phyloP scores from a whole-genome alignment of 2,888 invertebrate species.

The Apantesis nais region DNA sequence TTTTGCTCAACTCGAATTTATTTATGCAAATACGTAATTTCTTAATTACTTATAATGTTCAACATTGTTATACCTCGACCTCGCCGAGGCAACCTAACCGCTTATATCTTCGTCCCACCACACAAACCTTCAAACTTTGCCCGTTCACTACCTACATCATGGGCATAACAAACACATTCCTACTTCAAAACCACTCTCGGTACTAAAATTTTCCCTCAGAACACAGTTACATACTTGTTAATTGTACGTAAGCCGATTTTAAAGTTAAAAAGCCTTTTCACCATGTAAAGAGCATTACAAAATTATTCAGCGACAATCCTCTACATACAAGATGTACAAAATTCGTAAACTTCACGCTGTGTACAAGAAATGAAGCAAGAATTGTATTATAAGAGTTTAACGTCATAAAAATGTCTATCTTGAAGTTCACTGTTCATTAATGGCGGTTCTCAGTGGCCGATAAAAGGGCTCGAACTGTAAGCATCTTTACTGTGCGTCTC shows the following conservation, averaged over 20 bases:
- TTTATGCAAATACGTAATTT: not conserved
- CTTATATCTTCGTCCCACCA: not conserved
- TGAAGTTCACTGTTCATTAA: slow-evolving; percentile 65
- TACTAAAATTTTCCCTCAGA: slow-evolving; percentile 16
- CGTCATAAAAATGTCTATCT: slow-evolving; percentile 64
- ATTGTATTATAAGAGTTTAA: slow-evolving; percentile 32
- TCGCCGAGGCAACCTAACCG: not conserved
- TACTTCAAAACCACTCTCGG: slow-evolving; percentile 15
- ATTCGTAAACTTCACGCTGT: slow-evolving; percentile 15
- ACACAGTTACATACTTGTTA: slow-evolving; percentile 23
- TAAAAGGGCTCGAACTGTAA: slow-evolving; percentile 55
- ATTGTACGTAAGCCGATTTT: slow-evolving; percentile 35
- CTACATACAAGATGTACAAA: slow-evolving; percentile 12
- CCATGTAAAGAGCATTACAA: slow-evolving; percentile 20
- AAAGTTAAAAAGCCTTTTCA: slow-evolving; percentile 26
- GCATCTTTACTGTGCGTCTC: slow-evolving; percentile 53
- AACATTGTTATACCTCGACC: not conserved
- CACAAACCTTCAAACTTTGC: slow-evolving; percentile 1
- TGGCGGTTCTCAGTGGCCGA: slow-evolving; percentile 45
- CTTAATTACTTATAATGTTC: not conserved
- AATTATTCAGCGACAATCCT: slow-evolving; percentile 21
- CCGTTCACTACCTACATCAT: slow-evolving; percentile 7
- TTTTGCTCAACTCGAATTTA: no score
- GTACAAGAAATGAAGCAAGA: slow-evolving; percentile 23
- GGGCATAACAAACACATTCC: slow-evolving; percentile 15